These are phyloP conservation scores for Leptinotarsa defecta DNA, from an alignment of 1,140 invertebrate species.

Conservation along the genomic window DNA sequence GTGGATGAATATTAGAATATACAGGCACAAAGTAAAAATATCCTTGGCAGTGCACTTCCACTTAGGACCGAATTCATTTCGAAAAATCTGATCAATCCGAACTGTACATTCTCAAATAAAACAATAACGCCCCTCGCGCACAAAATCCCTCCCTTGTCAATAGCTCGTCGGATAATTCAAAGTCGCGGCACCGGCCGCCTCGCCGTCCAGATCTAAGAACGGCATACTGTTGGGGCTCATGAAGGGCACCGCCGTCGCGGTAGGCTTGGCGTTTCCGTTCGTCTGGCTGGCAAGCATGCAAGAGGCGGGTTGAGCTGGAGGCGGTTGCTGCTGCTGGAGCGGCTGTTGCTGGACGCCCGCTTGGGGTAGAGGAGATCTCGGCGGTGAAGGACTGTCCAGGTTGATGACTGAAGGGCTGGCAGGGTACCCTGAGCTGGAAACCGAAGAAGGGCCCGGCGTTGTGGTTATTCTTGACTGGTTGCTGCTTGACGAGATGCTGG, in stretches of 20 bases:
- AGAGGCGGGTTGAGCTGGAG: conserved; percentile 21
- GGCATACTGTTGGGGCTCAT: conserved; percentile 39
- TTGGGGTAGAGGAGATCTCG: conserved; percentile 47
- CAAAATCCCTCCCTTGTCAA: neutral
- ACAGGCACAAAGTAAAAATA: too few species aligned
- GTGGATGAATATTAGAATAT: too few species aligned
- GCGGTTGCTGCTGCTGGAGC: neutral
- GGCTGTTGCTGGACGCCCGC: conserved; percentile 12
- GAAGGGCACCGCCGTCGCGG: conserved; percentile 15
- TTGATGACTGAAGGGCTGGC: conserved; percentile 60
- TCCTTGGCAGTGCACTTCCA: too few species aligned
- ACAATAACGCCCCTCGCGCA: too few species aligned
- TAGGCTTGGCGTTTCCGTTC: conserved; percentile 27
- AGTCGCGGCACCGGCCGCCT: conserved; percentile 31
- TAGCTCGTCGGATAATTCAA: conserved; percentile 16
- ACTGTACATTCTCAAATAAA: too few species aligned
- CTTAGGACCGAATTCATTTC: too few species aligned
- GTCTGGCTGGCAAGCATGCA: conserved; percentile 40
- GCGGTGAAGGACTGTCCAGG: conserved; percentile 64
- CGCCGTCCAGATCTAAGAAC: conserved; percentile 46
- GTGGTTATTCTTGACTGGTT: conserved; percentile 55
- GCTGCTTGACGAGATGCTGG: conserved; percentile 45
- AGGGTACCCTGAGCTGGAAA: conserved; percentile 63
- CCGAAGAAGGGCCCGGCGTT: conserved; percentile 55
- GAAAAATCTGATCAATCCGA: too few species aligned